These are phyloP conservation scores for Bos javanicus DNA, from an alignment of 2,113 vertebrate genomes.

Conservation along the genomic window DNA sequence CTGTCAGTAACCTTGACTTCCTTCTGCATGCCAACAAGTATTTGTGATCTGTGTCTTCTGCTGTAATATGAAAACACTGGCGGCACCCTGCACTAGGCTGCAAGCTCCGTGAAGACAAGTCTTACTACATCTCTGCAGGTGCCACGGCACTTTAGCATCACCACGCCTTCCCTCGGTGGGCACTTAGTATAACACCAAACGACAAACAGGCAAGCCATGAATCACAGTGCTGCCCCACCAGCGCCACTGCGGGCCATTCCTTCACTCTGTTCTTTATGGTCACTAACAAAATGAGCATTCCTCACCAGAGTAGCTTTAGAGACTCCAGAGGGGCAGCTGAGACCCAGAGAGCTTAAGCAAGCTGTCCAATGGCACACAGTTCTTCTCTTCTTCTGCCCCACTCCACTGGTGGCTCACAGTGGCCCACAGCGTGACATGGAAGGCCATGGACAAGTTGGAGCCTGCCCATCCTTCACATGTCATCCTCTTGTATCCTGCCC, in stretches of 20 bases:
- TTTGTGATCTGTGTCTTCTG: background rate
- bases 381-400: background rate
- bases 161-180: rapidly evolving
- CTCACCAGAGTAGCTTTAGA: background rate
- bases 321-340: background rate
- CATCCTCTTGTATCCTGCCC: background rate
- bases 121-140: background rate
- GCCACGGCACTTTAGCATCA: background rate
- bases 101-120: background rate
- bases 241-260: background rate
- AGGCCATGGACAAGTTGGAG: background rate
- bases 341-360: background rate
- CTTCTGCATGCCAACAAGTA: too few species aligned
- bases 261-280: background rate
- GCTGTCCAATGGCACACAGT: background rate
- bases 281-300: background rate
- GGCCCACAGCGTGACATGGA: background rate
- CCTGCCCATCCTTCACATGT: background rate
- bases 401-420: background rate
- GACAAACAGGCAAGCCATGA: background rate
- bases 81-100: background rate
- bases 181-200: background rate
- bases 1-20: background rate
- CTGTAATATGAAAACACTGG: background rate
- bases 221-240: background rate